These are phyloP conservation scores for Pocota personata DNA, from an alignment of 2,888 invertebrate genomes.

Conservation along the genomic window DNA sequence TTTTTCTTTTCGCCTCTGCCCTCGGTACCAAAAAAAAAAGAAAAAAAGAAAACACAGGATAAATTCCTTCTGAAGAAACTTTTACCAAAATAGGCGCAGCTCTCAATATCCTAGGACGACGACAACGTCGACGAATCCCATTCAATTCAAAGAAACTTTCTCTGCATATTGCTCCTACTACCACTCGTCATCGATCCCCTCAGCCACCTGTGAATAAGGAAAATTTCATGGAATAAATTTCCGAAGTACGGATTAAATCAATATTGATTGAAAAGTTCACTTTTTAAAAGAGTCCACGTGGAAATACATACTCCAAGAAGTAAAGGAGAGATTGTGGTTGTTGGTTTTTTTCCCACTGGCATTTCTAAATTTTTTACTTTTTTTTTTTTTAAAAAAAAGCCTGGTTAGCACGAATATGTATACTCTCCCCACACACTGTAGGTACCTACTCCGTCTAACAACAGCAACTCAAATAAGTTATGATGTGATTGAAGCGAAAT, in stretches of 20 bases:
- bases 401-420: not conserved
- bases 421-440: not conserved
- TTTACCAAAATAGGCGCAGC: slow-evolving; percentile 45
- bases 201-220: slow-evolving; percentile 41
- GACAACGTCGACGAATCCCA: not conserved
- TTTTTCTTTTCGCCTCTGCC: not conserved
- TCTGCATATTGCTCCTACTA: not conserved
- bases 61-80: slow-evolving; percentile 25
- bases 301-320: slow-evolving; percentile 27
- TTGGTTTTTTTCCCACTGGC: not conserved
- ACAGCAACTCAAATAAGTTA: slow-evolving; percentile 68
- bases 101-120: not conserved
- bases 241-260: slow-evolving; percentile 52
- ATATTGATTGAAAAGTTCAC: slow-evolving; percentile 64
- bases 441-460: slow-evolving; percentile 10
- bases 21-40: slow-evolving; percentile 10
- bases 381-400: not conserved
- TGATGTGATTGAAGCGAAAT: slow-evolving; percentile 73
- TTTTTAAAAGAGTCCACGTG: slow-evolving; percentile 35
- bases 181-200: not conserved
- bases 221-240: slow-evolving; percentile 43
- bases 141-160: slow-evolving; percentile 46
- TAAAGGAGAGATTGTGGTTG: slow-evolving; percentile 13
- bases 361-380: not conserved
- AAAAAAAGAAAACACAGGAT: slow-evolving; percentile 14